Conservation (phyloP, 2,797 vertebrate genomes). For the Typhlichthys eigenmanni region DNA sequence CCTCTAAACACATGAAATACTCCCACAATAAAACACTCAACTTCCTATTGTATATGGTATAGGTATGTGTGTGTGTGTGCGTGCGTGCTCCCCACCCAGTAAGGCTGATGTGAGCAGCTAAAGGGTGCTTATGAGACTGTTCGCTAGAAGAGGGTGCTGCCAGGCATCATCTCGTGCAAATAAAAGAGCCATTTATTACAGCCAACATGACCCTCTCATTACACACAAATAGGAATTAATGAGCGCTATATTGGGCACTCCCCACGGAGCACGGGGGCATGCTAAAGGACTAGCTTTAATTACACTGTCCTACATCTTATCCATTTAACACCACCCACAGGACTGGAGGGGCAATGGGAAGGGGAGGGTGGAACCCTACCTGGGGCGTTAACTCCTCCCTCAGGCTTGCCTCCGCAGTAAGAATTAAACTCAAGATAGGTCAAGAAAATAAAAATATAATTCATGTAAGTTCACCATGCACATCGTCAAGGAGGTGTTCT, state of each 20-base stretch:
- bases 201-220: conserved; percentile 81
- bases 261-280: conserved; percentile 66
- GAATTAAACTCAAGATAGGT: too few relatives aligned
- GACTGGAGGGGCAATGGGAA: conserved; percentile 36
- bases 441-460: too few relatives aligned
- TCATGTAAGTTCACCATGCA: neutral
- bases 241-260: conserved; percentile 74
- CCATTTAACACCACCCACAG: conserved; percentile 69
- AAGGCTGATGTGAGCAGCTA: conserved; percentile 66
- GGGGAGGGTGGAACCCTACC: neutral
- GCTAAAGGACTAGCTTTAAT: conserved; percentile 75
- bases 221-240: conserved; percentile 83
- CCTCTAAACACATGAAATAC: too few relatives aligned
- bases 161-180: conserved; percentile 71
- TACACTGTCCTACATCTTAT: conserved; percentile 78
- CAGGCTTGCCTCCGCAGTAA: too few relatives aligned
- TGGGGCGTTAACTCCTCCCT: too few relatives aligned
- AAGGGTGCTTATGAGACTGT: conserved; percentile 75
- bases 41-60: conserved; percentile 2
- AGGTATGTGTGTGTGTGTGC: conserved; percentile 9
- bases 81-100: conserved; percentile 51
- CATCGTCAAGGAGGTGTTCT: too few relatives aligned
- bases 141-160: conserved; percentile 70
- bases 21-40: neutral
- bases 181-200: conserved; percentile 82